Conservation (phyloP, 2,113 vertebrate genomes). For the Entosphenus tridentatus region DNA sequence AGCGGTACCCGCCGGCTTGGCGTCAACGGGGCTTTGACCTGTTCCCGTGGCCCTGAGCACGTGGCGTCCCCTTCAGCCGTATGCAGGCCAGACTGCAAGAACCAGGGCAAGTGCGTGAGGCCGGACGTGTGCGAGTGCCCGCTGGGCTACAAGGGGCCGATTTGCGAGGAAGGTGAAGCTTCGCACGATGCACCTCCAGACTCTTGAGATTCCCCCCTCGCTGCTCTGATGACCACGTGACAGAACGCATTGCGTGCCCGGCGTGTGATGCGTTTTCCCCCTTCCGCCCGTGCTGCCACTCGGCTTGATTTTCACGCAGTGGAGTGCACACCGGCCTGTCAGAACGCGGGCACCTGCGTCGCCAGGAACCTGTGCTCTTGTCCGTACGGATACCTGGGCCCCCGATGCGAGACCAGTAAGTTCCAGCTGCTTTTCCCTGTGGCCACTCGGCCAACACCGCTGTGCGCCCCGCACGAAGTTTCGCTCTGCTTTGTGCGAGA, state of each 20-base stretch:
- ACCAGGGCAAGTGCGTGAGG: slow-evolving; percentile 43
- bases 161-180: slow-evolving; percentile 45
- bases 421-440: background rate
- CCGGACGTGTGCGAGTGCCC: slow-evolving; percentile 43
- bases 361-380: slow-evolving; percentile 55
- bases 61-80: slow-evolving; percentile 26
- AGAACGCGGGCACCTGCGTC: slow-evolving; percentile 45
- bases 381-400: slow-evolving; percentile 57
- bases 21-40: background rate
- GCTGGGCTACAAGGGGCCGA: slow-evolving; percentile 28
- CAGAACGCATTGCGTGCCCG: background rate
- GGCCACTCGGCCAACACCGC: too few species aligned
- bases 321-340: slow-evolving; percentile 38
- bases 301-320: slow-evolving; percentile 19
- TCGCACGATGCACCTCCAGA: background rate
- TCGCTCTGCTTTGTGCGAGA: background rate
- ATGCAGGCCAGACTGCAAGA: slow-evolving; percentile 55
- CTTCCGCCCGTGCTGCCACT: background rate
- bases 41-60: background rate
- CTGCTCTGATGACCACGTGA: background rate
- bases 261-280: background rate
- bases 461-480: background rate
- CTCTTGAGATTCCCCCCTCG: background rate
- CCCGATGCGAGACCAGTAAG: slow-evolving; percentile 64
- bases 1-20: background rate